Percentiles rank a stretch among this genome's conserved stretches.
Conservation (phyloP, 2,113 vertebrate genomes). For the Tragelaphus buxtoni region DNA sequence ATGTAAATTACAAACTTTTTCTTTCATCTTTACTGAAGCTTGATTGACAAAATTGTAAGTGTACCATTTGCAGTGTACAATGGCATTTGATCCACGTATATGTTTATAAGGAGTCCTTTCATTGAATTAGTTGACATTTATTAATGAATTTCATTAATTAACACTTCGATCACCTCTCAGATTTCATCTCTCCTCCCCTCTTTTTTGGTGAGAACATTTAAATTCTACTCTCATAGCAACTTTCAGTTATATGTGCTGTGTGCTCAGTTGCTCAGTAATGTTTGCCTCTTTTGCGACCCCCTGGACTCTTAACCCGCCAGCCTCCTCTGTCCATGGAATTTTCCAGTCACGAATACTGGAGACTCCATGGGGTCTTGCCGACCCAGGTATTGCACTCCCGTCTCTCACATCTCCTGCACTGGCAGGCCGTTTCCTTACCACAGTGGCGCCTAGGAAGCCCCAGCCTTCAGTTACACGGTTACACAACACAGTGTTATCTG, state of each 20-base stretch:
- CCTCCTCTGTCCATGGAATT: neutral
- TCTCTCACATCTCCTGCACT: neutral
- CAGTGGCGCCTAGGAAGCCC: neutral
- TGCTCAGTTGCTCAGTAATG: neutral
- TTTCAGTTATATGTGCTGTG: neutral
- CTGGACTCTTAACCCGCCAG: neutral
- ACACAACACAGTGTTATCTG: neutral
- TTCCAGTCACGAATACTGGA: neutral
- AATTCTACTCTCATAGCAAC: neutral
- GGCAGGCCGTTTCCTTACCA: neutral
- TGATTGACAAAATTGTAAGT: neutral
- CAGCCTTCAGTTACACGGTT: neutral
- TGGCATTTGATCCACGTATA: neutral
- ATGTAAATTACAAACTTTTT: neutral
- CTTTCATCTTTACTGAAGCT: neutral
- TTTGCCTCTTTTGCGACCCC: neutral
- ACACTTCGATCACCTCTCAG: neutral
- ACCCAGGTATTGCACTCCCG: neutral
- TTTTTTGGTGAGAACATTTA: neutral
- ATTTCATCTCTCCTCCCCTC: neutral
- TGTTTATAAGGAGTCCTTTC: neutral
- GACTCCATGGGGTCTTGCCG: neutral
- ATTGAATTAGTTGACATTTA: neutral
- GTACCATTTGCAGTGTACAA: neutral
- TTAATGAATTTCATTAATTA: neutral